phyloP scores from a whole-genome alignment of 2,113 vertebrate species.

The Hyperoodon ampullatus region DNA sequence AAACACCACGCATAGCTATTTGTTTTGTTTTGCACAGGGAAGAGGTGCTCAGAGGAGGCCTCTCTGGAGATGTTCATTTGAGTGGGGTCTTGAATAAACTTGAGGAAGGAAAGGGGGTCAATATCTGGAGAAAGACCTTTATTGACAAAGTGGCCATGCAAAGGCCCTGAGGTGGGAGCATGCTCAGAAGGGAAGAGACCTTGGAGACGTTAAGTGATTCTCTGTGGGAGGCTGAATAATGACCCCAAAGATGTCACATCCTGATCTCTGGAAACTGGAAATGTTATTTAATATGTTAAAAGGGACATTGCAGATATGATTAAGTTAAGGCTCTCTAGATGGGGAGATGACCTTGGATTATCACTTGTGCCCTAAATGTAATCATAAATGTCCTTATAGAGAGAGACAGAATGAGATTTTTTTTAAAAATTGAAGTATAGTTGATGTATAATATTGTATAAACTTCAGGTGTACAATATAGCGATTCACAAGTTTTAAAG shows the following conservation, averaged over 20 bases:
- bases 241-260: too few relatives aligned
- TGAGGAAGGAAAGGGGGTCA: background rate
- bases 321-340: background rate
- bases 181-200: background rate
- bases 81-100: background rate
- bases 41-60: background rate
- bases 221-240: background rate
- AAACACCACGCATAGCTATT: background rate
- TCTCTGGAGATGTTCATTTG: background rate
- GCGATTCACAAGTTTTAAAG: background rate
- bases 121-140: background rate
- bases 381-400: background rate
- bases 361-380: background rate
- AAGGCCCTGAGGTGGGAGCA: background rate
- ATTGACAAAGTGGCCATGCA: background rate
- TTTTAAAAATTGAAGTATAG: background rate
- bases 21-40: background rate
- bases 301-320: background rate
- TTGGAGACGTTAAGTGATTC: background rate
- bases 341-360: background rate
- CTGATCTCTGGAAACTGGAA: background rate
- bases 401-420: background rate
- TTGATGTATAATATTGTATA: background rate
- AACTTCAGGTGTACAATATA: background rate
- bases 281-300: background rate